phyloP scores from a whole-genome alignment of 2,888 invertebrate genomes.

The Cyclophora punctaria region DNA sequence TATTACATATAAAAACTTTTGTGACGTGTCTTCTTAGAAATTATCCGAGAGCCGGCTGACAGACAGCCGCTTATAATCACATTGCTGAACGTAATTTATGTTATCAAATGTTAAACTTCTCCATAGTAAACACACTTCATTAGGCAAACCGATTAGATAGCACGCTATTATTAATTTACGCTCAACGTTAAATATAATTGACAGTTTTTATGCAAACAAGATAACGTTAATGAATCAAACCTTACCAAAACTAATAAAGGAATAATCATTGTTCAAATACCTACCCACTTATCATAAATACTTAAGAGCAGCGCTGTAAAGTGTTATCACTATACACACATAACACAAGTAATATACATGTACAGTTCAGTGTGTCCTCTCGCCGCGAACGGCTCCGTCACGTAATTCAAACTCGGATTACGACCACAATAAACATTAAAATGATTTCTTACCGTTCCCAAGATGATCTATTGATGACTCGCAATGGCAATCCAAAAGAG shows the following conservation, averaged over 20 bases:
- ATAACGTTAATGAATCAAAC: not conserved
- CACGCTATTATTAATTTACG: not conserved
- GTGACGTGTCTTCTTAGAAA: slow-evolving; percentile 7
- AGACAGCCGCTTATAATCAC: too few species aligned
- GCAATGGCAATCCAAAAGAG: slow-evolving; percentile 68
- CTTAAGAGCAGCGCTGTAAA: too few species aligned
- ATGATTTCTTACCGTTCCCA: slow-evolving; percentile 63
- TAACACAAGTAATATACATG: not conserved
- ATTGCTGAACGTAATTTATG: too few species aligned
- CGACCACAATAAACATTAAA: slow-evolving; percentile 12
- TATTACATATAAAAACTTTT: slow-evolving; percentile 9
- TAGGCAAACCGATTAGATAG: slow-evolving; percentile 18
- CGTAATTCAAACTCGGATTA: too few species aligned
- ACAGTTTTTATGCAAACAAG: not conserved
- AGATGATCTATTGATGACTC: slow-evolving; percentile 65
- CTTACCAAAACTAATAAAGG: not conserved
- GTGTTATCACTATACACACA: too few species aligned
- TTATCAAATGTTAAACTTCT: not conserved
- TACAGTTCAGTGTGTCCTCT: too few species aligned
- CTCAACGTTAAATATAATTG: not conserved
- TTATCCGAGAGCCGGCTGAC: slow-evolving; percentile 1
- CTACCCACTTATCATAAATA: not conserved
- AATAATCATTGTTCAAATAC: not conserved
- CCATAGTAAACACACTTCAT: slow-evolving; percentile 3
- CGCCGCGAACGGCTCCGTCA: too few species aligned